A percentile compares a stretch with the other conserved stretches of the same genome.
Conservation (phyloP, 2,888 invertebrate genomes). For the Diogma glabrata region DNA sequence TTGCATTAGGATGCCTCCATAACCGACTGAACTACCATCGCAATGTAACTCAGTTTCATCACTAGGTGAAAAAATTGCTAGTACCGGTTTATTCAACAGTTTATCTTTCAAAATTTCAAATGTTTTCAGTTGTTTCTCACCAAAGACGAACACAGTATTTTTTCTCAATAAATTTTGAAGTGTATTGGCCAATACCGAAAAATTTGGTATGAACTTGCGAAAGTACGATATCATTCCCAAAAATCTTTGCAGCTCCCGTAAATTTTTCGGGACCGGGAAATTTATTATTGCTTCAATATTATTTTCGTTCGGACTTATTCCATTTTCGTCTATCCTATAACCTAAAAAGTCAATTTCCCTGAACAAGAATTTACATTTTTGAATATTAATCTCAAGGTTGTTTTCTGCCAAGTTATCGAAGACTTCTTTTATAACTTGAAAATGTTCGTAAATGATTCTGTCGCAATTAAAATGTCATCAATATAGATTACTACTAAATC, state of each 20-base stretch:
- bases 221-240: too few species aligned
- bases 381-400: too few species aligned
- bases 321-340: too few species aligned
- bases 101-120: slow-evolving; percentile 17
- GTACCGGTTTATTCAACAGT: too few species aligned
- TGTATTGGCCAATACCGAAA: slow-evolving; percentile 20
- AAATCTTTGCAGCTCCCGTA: too few species aligned
- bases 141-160: slow-evolving; percentile 16
- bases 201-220: slow-evolving; percentile 10
- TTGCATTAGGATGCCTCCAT: slow-evolving; percentile 23
- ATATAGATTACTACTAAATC: too few species aligned
- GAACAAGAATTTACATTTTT: too few species aligned
- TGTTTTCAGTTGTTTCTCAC: slow-evolving; percentile 11
- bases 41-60: slow-evolving; percentile 22
- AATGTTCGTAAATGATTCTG: slow-evolving; percentile 18
- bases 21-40: slow-evolving; percentile 22
- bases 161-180: slow-evolving; percentile 15
- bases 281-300: slow-evolving; percentile 10
- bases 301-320: slow-evolving; percentile 11
- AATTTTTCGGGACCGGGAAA: too few species aligned
- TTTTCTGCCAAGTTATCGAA: too few species aligned
- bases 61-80: slow-evolving; percentile 22
- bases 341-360: too few species aligned
- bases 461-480: slow-evolving; percentile 21
- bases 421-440: slow-evolving; percentile 15